These are phyloP conservation scores for Mya arenaria DNA, from an alignment of 1,140 invertebrate genomes.

Conservation along the genomic window DNA sequence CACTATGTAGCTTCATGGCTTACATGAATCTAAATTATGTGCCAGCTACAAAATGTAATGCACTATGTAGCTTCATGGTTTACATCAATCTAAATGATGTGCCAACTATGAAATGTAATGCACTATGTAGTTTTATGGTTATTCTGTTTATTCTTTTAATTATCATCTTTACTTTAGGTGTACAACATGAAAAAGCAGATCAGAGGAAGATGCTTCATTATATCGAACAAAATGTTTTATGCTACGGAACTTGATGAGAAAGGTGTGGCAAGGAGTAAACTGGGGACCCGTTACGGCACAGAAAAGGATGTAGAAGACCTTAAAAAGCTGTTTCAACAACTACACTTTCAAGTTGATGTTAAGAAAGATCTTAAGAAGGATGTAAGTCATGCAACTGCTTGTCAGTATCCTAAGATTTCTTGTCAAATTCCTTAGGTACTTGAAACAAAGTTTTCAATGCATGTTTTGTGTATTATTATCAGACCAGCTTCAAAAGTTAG, in stretches of 20 bases:
- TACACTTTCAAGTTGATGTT: constrained; percentile 43
- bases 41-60: no score
- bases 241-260: constrained; percentile 26
- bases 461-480: no score
- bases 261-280: background rate
- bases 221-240: constrained; percentile 35
- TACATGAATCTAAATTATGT: no score
- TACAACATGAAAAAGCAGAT: constrained; percentile 36
- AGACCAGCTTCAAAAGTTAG: no score
- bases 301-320: constrained; percentile 30
- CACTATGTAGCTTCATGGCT: no score
- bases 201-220: constrained; percentile 35
- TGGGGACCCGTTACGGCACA: constrained; percentile 26
- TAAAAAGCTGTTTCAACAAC: constrained; percentile 32
- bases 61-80: no score
- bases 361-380: background rate
- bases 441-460: no score
- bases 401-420: no score
- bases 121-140: background rate
- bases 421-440: no score
- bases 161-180: constrained; percentile 6
- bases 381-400: no score
- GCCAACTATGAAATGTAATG: no score
- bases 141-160: background rate
- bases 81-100: no score